A percentile compares a stretch with the other conserved stretches of the same genome.
phyloP scores from a whole-genome alignment of 2,797 vertebrate species.

The Hylomyscus alleni region DNA sequence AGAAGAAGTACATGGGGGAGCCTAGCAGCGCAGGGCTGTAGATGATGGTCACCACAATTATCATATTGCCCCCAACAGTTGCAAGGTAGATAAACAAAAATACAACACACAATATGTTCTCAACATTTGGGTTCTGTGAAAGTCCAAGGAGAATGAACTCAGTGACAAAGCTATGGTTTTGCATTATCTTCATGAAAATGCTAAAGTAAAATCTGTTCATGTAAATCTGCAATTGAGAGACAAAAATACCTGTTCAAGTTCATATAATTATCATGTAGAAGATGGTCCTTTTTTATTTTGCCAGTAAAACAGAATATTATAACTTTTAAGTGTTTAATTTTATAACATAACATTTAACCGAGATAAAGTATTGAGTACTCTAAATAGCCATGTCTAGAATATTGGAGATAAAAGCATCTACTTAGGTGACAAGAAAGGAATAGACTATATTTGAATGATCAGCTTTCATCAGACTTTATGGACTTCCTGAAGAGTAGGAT shows the following conservation, averaged over 20 bases:
- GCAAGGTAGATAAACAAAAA: slow-evolving; percentile 59
- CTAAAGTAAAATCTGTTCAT: neutral
- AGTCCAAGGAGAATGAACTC: slow-evolving; percentile 14
- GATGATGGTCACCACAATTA: slow-evolving; percentile 37
- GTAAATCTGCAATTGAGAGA: neutral
- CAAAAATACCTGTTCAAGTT: neutral
- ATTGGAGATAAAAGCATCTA: neutral
- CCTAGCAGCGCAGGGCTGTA: slow-evolving; percentile 42
- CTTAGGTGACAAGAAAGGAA: neutral
- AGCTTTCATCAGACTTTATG: neutral
- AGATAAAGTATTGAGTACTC: neutral
- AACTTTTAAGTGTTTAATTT: neutral
- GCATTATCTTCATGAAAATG: neutral
- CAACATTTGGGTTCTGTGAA: neutral
- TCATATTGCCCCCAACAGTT: slow-evolving; percentile 1
- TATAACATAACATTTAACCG: neutral
- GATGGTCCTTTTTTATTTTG: neutral
- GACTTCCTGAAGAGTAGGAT: too few species aligned
- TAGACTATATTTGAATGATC: neutral
- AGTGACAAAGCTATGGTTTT: neutral
- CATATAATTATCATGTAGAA: neutral
- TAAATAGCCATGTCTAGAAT: neutral
- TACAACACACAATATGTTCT: neutral
- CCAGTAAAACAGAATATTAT: neutral
- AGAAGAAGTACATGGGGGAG: slow-evolving; percentile 79